Conservation (phyloP, 2,888 invertebrate species). For the Chymomyza amoena region DNA sequence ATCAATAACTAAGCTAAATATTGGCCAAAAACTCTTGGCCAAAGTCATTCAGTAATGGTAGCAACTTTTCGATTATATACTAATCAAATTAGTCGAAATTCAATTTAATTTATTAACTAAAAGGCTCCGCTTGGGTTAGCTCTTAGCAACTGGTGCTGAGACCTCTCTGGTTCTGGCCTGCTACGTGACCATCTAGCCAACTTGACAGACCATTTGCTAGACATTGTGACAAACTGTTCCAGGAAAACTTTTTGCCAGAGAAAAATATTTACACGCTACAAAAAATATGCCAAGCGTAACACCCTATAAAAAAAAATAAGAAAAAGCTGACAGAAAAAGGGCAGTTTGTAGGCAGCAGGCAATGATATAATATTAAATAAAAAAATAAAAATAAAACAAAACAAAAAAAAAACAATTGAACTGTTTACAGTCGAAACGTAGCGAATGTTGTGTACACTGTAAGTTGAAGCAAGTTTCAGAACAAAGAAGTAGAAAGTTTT, state of each 20-base stretch:
- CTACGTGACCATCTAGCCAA: neutral
- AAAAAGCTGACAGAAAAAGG: neutral
- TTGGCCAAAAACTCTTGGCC: slow-evolving; percentile 21
- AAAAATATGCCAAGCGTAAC: neutral
- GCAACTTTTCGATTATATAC: slow-evolving; percentile 55
- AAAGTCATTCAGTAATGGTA: slow-evolving; percentile 10
- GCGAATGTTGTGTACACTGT: too few relatives aligned
- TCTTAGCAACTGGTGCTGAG: neutral
- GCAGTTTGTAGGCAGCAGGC: neutral
- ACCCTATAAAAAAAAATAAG: neutral
- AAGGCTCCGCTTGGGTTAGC: slow-evolving; percentile 18
- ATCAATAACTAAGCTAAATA: neutral
- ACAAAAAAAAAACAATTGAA: neutral
- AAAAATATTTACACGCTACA: slow-evolving; percentile 7
- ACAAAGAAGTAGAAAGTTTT: too few relatives aligned
- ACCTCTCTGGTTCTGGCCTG: neutral
- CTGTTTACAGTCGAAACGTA: neutral
- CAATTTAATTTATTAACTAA: slow-evolving; percentile 56
- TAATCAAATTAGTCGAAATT: slow-evolving; percentile 65
- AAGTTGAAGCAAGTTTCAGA: too few relatives aligned
- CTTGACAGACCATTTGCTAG: slow-evolving; percentile 22
- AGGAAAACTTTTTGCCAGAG: slow-evolving; percentile 1
- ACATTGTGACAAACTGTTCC: slow-evolving; percentile 26
- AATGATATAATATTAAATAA: neutral
- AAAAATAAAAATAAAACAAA: too few relatives aligned